phyloP scores from a whole-genome alignment of 2,888 invertebrate genomes.

The Pilophorus perplexus region DNA sequence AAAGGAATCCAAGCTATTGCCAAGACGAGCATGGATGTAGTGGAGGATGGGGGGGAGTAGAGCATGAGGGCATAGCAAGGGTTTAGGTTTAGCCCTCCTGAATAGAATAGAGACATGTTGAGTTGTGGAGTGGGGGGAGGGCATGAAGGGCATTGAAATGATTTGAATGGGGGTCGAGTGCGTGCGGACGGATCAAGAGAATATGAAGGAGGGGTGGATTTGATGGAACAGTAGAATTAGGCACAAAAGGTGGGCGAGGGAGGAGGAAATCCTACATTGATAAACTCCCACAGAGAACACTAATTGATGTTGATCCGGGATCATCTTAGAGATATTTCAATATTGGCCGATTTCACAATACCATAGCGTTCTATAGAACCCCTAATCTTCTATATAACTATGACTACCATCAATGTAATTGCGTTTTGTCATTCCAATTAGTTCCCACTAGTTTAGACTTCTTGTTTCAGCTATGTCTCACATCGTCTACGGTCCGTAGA shows the following conservation, averaged over 20 bases:
- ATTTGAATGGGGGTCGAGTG: not conserved
- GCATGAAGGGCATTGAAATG: not conserved
- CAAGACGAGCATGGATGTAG: not conserved
- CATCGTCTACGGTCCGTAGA: no score
- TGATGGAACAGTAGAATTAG: not conserved
- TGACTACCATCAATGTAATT: no score
- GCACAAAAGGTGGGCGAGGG: not conserved
- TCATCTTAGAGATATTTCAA: not conserved
- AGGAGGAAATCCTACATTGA: not conserved
- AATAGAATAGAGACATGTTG: not conserved
- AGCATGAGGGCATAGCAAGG: not conserved
- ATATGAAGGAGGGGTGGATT: not conserved
- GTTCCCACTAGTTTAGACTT: no score
- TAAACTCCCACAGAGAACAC: not conserved
- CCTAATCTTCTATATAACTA: no score
- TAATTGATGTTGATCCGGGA: constrained; percentile 1
- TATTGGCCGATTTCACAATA: no score
- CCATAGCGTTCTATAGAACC: no score
- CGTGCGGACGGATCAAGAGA: not conserved
- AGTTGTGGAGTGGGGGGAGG: not conserved
- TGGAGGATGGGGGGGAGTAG: not conserved
- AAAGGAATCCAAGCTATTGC: not conserved
- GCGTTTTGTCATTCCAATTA: no score
- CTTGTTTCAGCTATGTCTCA: no score
- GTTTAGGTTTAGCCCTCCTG: not conserved